These are phyloP conservation scores for Chaetorhynchus papuensis DNA, from an alignment of 2,113 vertebrate species.

Conservation along the genomic window DNA sequence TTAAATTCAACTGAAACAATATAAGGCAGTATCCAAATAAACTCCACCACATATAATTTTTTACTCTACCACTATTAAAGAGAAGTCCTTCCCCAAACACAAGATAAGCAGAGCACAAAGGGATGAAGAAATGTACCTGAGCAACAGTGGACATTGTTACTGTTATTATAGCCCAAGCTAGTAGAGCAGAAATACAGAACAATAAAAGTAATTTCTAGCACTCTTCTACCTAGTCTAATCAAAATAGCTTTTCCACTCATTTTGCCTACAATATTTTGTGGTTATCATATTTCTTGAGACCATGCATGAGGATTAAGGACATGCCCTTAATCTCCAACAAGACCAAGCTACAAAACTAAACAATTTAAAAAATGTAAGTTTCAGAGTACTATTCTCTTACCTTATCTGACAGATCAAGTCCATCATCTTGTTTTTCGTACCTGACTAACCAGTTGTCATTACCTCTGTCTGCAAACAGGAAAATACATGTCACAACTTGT, in stretches of 20 bases:
- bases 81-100: not conserved
- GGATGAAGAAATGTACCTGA: not conserved
- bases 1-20: not conserved
- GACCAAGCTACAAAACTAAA: not conserved
- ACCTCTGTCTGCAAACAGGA: constrained; percentile 85
- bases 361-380: not conserved
- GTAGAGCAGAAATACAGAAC: not conserved
- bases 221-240: not conserved
- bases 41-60: not conserved
- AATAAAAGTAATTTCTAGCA: not conserved
- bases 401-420: constrained; percentile 67
- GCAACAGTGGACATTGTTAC: not conserved
- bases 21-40: not conserved
- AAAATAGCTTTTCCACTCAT: not conserved
- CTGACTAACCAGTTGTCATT: constrained; percentile 98
- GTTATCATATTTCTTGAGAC: not conserved
- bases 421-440: constrained; percentile 83
- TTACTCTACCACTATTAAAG: not conserved
- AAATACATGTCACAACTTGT: not conserved
- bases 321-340: not conserved
- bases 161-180: not conserved
- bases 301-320: not conserved
- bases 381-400: constrained; percentile 59
- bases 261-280: not conserved
- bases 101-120: not conserved